Percentiles rank a stretch among this genome's conserved stretches.
Evolutionary conservation across 2,888 invertebrate genomes (phyloP).

Genomic region (Nycteola revayana): DNA sequence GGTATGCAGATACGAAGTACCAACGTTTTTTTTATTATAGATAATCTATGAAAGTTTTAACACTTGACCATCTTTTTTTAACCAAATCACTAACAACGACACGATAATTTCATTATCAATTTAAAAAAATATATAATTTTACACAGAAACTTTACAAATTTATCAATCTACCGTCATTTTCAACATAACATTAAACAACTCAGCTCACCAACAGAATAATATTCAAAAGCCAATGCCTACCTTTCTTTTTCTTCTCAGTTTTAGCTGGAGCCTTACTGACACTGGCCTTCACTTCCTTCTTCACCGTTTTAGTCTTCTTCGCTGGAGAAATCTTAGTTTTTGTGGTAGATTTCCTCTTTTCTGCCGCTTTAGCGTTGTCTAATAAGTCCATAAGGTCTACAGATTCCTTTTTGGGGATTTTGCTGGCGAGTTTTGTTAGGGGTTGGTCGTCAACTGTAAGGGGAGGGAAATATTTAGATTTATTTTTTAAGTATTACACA

Average conservation of each 20-base stretch:
- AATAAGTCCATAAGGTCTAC: conserved; percentile 57
- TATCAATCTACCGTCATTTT: too few relatives aligned
- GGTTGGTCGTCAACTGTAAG: conserved; percentile 71
- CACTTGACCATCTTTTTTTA: too few relatives aligned
- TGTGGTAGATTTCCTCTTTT: conserved; percentile 58
- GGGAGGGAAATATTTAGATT: too few relatives aligned
- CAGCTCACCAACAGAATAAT: conserved; percentile 25
- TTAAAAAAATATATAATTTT: too few relatives aligned
- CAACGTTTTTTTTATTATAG: too few relatives aligned
- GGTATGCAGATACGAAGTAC: too few relatives aligned
- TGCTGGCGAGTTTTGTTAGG: conserved; percentile 61
- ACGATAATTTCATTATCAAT: too few relatives aligned
- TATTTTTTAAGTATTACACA: too few relatives aligned
- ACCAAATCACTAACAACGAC: too few relatives aligned
- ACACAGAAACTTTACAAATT: too few relatives aligned
- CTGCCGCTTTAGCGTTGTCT: conserved; percentile 52
- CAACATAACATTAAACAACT: conserved; percentile 37
- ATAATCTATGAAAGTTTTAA: too few relatives aligned
- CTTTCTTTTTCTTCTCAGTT: conserved; percentile 72
- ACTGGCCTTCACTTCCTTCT: conserved; percentile 51
- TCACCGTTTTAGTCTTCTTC: conserved; percentile 53
- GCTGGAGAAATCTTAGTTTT: conserved; percentile 50
- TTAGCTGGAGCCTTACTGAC: conserved; percentile 53
- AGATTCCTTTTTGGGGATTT: conserved; percentile 65
- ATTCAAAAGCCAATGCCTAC: conserved; percentile 48